These are phyloP conservation scores for Gryllus bimaculatus DNA, from an alignment of 1,140 invertebrate species.

Conservation along the genomic window DNA sequence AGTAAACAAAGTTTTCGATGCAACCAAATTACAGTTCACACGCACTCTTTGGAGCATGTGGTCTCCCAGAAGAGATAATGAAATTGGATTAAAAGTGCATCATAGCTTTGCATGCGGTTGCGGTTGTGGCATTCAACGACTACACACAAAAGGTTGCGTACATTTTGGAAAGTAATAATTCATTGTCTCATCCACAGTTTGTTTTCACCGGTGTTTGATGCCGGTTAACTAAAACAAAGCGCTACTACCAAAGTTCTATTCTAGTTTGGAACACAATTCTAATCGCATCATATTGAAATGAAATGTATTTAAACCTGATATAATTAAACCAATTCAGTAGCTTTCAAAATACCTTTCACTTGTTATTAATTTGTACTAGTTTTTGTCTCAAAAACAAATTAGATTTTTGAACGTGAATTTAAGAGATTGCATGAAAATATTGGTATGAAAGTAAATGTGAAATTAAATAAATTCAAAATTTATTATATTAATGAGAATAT, in stretches of 20 bases:
- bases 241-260: too few species aligned
- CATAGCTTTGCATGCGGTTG: constrained; percentile 45
- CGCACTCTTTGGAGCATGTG: constrained; percentile 60
- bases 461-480: too few species aligned
- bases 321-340: too few species aligned
- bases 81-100: constrained; percentile 33
- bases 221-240: too few species aligned
- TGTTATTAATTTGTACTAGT: not conserved
- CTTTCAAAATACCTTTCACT: too few species aligned
- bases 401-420: not conserved
- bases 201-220: not conserved
- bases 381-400: not conserved
- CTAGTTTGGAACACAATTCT: too few species aligned
- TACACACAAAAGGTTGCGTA: not conserved
- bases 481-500: not conserved
- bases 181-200: not conserved
- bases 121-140: constrained; percentile 39
- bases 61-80: constrained; percentile 26
- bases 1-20: constrained; percentile 37
- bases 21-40: constrained; percentile 48
- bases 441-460: not conserved
- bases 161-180: not conserved
- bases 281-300: too few species aligned
- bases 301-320: not conserved
- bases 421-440: not conserved